Percentiles rank a stretch among this genome's conserved stretches.
These are phyloP conservation scores for Ptilonorhynchus violaceus DNA, from an alignment of 2,113 vertebrate genomes.

Conservation along the genomic window DNA sequence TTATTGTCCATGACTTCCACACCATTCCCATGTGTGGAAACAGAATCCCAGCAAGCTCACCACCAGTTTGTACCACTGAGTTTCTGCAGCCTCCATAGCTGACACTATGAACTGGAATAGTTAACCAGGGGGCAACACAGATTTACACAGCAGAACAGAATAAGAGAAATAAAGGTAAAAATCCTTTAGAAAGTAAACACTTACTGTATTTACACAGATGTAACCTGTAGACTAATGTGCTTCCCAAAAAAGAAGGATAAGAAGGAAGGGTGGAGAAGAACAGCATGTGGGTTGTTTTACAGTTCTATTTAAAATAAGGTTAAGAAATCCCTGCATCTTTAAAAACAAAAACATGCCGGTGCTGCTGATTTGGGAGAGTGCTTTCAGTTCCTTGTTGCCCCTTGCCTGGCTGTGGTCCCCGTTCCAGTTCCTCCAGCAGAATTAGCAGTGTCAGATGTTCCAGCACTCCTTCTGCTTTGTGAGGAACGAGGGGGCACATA, in stretches of 20 bases:
- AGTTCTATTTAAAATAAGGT: neutral
- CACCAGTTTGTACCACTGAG: neutral
- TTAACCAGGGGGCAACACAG: neutral
- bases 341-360: neutral
- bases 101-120: neutral
- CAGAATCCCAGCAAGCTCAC: neutral
- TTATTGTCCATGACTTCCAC: too few species aligned
- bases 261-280: neutral
- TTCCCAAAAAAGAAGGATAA: neutral
- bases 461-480: neutral
- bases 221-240: neutral
- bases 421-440: neutral
- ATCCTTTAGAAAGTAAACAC: neutral
- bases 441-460: neutral
- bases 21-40: neutral
- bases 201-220: neutral
- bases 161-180: neutral
- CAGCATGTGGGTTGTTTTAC: neutral
- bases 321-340: neutral
- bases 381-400: neutral
- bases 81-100: neutral
- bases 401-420: rapidly evolving
- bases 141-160: neutral
- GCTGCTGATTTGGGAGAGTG: neutral
- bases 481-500: neutral